A percentile compares a stretch with the other conserved stretches of the same genome.
These are phyloP conservation scores for Scatophagus argus DNA, from an alignment of 2,113 vertebrate genomes.

Conservation along the genomic window DNA sequence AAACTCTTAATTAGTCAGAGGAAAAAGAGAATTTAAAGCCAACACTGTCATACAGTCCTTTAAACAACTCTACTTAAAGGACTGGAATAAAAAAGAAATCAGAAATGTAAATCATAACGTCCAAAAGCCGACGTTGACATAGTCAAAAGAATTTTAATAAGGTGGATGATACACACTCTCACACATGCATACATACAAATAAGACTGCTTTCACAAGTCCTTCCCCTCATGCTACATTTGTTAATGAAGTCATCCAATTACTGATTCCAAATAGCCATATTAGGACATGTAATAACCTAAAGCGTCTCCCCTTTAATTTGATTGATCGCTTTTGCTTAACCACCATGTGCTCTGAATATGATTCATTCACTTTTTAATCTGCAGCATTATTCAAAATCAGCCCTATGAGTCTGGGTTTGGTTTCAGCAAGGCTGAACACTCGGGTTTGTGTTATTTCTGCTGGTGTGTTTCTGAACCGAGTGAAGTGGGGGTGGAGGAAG, in stretches of 20 bases:
- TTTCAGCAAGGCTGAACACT: background rate
- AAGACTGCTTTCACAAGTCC: slow-evolving; percentile 29
- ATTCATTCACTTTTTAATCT: slow-evolving; percentile 55
- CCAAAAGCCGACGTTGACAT: slow-evolving; percentile 46
- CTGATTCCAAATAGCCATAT: slow-evolving; percentile 43
- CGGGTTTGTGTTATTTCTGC: slow-evolving; percentile 39
- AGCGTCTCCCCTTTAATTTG: slow-evolving; percentile 42
- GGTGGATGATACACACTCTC: slow-evolving; percentile 5
- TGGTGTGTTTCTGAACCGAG: slow-evolving; percentile 32
- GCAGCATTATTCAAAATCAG: slow-evolving; percentile 39
- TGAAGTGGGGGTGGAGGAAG: slow-evolving; percentile 56
- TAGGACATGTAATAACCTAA: slow-evolving; percentile 59
- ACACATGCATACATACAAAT: slow-evolving; percentile 3
- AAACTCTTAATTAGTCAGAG: slow-evolving; percentile 63
- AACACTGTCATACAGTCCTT: background rate
- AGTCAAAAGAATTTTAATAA: slow-evolving; percentile 53
- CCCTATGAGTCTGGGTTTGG: slow-evolving; percentile 10
- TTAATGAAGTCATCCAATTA: slow-evolving; percentile 53
- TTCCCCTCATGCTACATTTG: slow-evolving; percentile 20
- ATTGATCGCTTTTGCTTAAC: slow-evolving; percentile 52
- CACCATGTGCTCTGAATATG: slow-evolving; percentile 21
- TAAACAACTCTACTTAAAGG: slow-evolving; percentile 47
- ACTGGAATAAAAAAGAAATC: background rate
- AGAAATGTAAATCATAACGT: slow-evolving; percentile 17
- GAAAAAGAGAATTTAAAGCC: slow-evolving; percentile 23